Base-by-base conservation (phyloP, 2,113 vertebrate species). In the Spizaetus ornatus region DNA sequence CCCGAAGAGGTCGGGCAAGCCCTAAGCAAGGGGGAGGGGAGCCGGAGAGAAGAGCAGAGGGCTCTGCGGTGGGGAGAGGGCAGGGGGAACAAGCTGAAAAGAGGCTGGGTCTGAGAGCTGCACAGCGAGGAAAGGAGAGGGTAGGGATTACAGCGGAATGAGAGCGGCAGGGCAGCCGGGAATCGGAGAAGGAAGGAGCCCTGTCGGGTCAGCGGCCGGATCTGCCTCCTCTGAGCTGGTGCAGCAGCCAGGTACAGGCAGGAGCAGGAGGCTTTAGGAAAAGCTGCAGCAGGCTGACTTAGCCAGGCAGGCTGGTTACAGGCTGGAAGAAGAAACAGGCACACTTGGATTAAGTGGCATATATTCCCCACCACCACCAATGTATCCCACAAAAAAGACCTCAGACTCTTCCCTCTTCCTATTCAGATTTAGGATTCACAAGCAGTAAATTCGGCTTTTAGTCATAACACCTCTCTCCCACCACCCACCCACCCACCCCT, bases 391-490 rank as follows among this genome's bases (percentile, higher is more conserved):
- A 55, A 26, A 94, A 94, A 65, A 56, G 78, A 92, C 85, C 82
- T 95, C 78, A 73, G 81, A 58, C 81, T 96, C 65, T 94, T 96
- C 90, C 48, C 62, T 96, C 43, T 94, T 95, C 77, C 85, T 96
- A 42, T 93, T 95, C 94, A 76, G 79, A 88, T 94, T 97, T 95
- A 95, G 94, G 79, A 96, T 96, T 96, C 82, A n/a, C 71, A 92
- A 59, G 92, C 95, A 84, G 79, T 96, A 96, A 96, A 96, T 94
- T 94, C 56, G 11, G 88, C 34, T 94, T 97, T 96, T 96, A 95
- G 95, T 96, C 95, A 96, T 95, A 97, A 96, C 95, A 97, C 95
- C 87, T 97, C 91, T 92, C 94, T 90, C 95, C 93, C 91, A 93
- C 94, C 71, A 86, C 42, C 90, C 96, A 92, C 93, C 90, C 96